Evolutionary conservation across 1,140 invertebrate genomes (phyloP).

Genomic region (Drosophila mayri): DNA sequence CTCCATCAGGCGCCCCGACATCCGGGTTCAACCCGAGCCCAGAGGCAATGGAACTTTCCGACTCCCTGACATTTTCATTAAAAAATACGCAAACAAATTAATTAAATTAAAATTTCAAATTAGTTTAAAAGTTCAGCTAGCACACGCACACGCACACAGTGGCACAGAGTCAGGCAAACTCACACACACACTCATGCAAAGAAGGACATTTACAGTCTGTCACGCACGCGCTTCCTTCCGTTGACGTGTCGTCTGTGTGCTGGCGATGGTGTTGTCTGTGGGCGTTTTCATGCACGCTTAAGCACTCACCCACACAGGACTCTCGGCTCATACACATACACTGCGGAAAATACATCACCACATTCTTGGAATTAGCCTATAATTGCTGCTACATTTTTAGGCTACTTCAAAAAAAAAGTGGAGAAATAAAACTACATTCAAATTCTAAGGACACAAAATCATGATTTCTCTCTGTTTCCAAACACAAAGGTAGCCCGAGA

Average conservation of each 20-base stretch:
- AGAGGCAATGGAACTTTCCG: slow-evolving; percentile 5
- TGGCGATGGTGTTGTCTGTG: slow-evolving; percentile 27
- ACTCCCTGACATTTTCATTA: slow-evolving; percentile 40
- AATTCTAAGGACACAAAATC: too few relatives aligned
- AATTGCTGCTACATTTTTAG: not conserved
- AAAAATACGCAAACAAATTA: slow-evolving; percentile 68
- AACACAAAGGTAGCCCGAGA: not conserved
- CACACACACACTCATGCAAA: not conserved
- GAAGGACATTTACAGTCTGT: slow-evolving; percentile 37
- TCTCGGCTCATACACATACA: slow-evolving; percentile 16
- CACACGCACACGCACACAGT: slow-evolving; percentile 13
- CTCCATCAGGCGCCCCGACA: slow-evolving; percentile 6
- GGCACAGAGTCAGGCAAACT: slow-evolving; percentile 4
- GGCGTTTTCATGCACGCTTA: slow-evolving; percentile 72
- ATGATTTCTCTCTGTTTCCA: not conserved
- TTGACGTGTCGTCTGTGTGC: slow-evolving; percentile 21
- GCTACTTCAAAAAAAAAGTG: too few relatives aligned
- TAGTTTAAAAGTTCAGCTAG: slow-evolving; percentile 70
- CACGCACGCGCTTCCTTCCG: slow-evolving; percentile 64
- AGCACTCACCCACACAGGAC: slow-evolving; percentile 46
- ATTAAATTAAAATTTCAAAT: slow-evolving; percentile 80
- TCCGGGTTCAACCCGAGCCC: slow-evolving; percentile 3
- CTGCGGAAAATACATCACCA: not conserved
- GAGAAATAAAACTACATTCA: not conserved
- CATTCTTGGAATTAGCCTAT: not conserved